Conservation (phyloP, 2,888 invertebrate genomes). For the Megaustenia siamemsis region DNA sequence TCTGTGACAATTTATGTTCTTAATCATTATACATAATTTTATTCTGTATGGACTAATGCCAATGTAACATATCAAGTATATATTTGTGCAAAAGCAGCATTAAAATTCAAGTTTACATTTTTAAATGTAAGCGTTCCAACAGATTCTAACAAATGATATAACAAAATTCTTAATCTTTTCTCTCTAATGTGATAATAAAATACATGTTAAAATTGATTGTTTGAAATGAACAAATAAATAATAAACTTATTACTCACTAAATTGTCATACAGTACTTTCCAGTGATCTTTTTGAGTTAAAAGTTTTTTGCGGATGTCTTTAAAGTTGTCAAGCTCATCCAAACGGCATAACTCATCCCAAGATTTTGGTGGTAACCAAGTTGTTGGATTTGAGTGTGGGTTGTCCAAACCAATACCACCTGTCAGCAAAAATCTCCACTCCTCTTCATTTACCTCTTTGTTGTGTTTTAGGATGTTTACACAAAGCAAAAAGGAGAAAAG, state of each 20-base stretch:
- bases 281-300: constrained; percentile 76
- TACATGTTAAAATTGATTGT: background rate
- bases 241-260: constrained; percentile 81
- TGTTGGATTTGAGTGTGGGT: constrained; percentile 88
- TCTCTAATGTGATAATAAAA: background rate
- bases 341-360: constrained; percentile 82
- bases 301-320: constrained; percentile 78
- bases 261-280: constrained; percentile 86
- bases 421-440: constrained; percentile 94
- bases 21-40: no score
- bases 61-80: no score
- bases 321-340: constrained; percentile 78
- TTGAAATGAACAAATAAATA: background rate
- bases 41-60: no score
- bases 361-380: constrained; percentile 89
- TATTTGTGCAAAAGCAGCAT: no score
- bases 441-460: constrained; percentile 81
- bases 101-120: no score
- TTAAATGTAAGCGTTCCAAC: no score
- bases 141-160: background rate
- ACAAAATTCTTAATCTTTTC: background rate
- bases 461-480: constrained; percentile 80
- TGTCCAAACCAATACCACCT: constrained; percentile 90
- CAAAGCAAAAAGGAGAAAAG: constrained; percentile 81
- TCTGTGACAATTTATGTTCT: no score